Evolutionary conservation across 2,888 invertebrate species (phyloP), one percentile per base, ranked within the genome.

Genomic region (Cerceris ruficornis): DNA sequence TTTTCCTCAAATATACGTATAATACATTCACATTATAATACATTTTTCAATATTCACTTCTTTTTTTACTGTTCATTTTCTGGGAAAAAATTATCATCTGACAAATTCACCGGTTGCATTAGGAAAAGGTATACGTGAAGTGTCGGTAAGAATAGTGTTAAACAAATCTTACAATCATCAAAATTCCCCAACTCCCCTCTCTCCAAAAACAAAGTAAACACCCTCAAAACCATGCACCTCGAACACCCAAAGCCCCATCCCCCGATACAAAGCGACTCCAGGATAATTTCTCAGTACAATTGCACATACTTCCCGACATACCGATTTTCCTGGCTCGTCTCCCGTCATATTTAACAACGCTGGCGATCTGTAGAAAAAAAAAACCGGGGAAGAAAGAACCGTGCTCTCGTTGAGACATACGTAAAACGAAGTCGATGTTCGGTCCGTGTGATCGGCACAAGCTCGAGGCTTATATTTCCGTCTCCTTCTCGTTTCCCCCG

Each of bases 361-460:
- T 11, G 50, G n/a, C 6, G 50, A n/a, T 11, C 50, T 11, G 14
- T 28, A 41, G 11, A n/a, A 72, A 50, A 41, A 62, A 49, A 13
- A n/a, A n/a, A n/a, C n/a, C n/a, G n/a, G 9, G 1, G n/a, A 14
- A 50, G n/a, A 50, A 50, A n/a, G 11, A 50, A 15, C 0, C 13
- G 15, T 1, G 50, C 58, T 58, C 54, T 11, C 13, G 9, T 13
- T 43, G 39, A 17, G 17, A 61, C 41, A 58, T 15, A 13, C 46
- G 13, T 57, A 54, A 62, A 74, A 49, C 50, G 52, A 82, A 76
- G 59, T 66, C 50, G 64, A 76, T 43, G 57, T 52, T 70, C 58
- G 50, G 42, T 14, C 50, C 59, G 74, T 65, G 71, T 69, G 85
- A 83, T 81, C 75, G 75, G 55, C 68, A 54, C 72, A 75, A 80